Evolutionary conservation across 2,113 vertebrate species (phyloP).

Genomic region (Anoura caudifer): DNA sequence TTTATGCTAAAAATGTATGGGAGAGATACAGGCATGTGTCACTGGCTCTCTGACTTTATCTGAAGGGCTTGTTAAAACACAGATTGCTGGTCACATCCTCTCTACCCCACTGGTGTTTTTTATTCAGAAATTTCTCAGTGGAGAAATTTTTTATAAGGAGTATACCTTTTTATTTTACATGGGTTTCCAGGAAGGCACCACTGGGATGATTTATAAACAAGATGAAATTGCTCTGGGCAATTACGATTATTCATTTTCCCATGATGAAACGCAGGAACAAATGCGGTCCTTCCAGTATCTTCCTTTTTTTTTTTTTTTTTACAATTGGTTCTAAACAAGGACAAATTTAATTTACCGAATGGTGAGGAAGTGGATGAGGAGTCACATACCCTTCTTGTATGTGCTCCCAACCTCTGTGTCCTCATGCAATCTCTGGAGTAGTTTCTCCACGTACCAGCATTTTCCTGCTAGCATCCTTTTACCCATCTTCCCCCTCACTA

Average conservation of each 20-base stretch:
- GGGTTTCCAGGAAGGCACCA: not conserved
- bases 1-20: not conserved
- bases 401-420: not conserved
- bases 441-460: not conserved
- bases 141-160: not conserved
- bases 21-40: not conserved
- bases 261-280: not conserved
- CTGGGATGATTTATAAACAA: not conserved
- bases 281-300: not conserved
- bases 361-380: not conserved
- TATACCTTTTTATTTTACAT: not conserved
- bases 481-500: not conserved
- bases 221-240: not conserved
- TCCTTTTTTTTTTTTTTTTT: not conserved
- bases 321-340: not conserved
- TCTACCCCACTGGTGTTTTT: not conserved
- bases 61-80: not conserved
- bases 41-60: not conserved
- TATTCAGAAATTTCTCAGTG: not conserved
- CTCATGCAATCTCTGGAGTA: not conserved
- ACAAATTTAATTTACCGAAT: not conserved
- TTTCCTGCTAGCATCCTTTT: not conserved
- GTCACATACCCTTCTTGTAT: constrained; percentile 23
- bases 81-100: not conserved
- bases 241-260: not conserved